A percentile compares a stretch with the other conserved stretches of the same genome.
Evolutionary conservation across 2,888 invertebrate genomes (phyloP).

Genomic region (Apodemia mormo): DNA sequence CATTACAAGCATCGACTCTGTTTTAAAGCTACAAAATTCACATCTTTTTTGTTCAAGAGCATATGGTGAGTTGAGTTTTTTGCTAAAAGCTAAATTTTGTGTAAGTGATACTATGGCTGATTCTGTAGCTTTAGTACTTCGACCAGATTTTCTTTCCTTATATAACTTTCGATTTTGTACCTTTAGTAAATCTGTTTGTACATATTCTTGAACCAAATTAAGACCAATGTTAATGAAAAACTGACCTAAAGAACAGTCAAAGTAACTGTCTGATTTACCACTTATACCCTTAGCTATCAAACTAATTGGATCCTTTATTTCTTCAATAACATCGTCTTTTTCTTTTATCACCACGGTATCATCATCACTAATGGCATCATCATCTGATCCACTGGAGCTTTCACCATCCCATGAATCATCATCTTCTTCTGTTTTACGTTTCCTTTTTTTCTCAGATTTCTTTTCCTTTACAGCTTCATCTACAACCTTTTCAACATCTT

Average conservation of each 20-base stretch:
- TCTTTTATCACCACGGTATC: constrained; percentile 81
- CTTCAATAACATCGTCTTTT: constrained; percentile 77
- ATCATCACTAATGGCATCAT: constrained; percentile 70
- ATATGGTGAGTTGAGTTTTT: constrained; percentile 93
- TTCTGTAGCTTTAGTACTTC: constrained; percentile 87
- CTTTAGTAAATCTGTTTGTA: constrained; percentile 93
- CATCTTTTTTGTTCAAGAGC: constrained; percentile 91
- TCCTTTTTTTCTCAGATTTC: constrained; percentile 61
- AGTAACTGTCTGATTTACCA: constrained; percentile 86
- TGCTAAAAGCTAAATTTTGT: constrained; percentile 93
- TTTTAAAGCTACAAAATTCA: constrained; percentile 95
- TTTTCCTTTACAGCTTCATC: constrained; percentile 54
- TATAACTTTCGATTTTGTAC: constrained; percentile 94
- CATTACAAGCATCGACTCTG: constrained; percentile 93
- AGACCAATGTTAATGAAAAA: constrained; percentile 96
- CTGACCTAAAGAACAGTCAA: constrained; percentile 93
- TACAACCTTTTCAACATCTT: constrained; percentile 38
- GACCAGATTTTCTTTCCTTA: constrained; percentile 83
- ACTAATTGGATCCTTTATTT: constrained; percentile 71
- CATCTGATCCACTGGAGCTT: constrained; percentile 76
- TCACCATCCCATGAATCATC: constrained; percentile 84
- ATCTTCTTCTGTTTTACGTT: constrained; percentile 72
- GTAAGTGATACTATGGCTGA: constrained; percentile 92
- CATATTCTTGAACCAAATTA: constrained; percentile 95
- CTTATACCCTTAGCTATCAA: constrained; percentile 65